Evolutionary conservation across 1,140 invertebrate species (phyloP), one percentile per base, ranked within the genome.

Genomic region (Choristoneura fumiferana): DNA sequence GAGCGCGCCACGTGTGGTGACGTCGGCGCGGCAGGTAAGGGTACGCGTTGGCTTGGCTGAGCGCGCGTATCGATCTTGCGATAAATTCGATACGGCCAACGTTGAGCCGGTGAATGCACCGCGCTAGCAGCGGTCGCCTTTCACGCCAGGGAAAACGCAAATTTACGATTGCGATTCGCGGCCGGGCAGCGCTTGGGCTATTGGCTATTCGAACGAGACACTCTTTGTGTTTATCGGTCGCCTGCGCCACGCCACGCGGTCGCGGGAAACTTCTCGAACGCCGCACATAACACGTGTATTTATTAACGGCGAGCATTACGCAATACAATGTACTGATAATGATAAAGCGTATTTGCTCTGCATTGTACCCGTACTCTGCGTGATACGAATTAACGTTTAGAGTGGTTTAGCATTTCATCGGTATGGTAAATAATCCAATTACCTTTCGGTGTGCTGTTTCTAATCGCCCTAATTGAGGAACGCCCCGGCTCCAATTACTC

Each of bases 221-320:
- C 40, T 40, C 39, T 45, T 22, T 45, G 40, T 22, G 17, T 45
- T 45, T 63, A 59, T 64, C 59, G 60, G 53, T 40, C 57, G 65
- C 66, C 63, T 35, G 55, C 61, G 70, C 69, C 71, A 57, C 63
- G 67, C 71, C 78, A 78, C 70, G 77, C 76, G 74, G 72, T 54
- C 69, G 57, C 65, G 18, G 63, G 81, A 82, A 84, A 63, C 54
- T 86, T 86, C 83, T 81, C 67, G 83, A 86, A 79, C 60, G 58
- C 54, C 34, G 61, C 22, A 77, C 73, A 82, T 78, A 81, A 78
- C 78, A 79, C 76, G 74, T 84, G 79, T 78, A 71, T 62, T 62
- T 57, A 64, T 57, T 62, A 57, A 62, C 52, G 57, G 49, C 58
- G 54, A 17, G 40, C 53, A 73, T 79, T 79, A 69, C 74, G 72